Evolutionary conservation across 37 sponge, comb jelly and placozoan genomes (phyloP), one percentile per base, ranked within the genome.

Genomic region (Halichondria panicea): DNA sequence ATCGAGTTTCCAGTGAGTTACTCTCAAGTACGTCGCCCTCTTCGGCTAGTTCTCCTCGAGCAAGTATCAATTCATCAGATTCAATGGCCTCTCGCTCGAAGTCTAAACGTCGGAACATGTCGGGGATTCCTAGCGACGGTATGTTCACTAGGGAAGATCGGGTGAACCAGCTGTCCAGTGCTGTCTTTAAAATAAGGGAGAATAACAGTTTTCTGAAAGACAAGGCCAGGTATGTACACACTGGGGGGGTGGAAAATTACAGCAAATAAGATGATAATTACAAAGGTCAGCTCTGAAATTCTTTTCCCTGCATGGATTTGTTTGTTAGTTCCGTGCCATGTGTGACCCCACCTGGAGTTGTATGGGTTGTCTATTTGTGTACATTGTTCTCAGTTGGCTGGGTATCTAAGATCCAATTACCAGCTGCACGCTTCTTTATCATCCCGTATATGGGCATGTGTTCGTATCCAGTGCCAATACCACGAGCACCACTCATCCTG

Each of bases 181-280:
- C 80, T 21, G 66, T 61, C 6, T 72, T 78, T 27, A 63, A 46
- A 28, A 55, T 85, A 1, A 66, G 19, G 55, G 81, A 75, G 28
- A 76, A 72, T 44, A 75, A 81, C 64, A 52, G 19, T 8, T 22
- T 11, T 21, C 76, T 81, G 31, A 57, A 60, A 43, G 41, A 55
- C 2, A 41, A 37, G 32, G 44, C 59, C 55, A 80, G 67, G 81
- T 81, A 13, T 25, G 73, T 64, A 13, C 28, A 22, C 18, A 52
- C 38, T 13, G 41, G 52, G 52, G 15, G 15, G 52, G 52, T 18
- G 52, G 15, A 15, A 15, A 48, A 15, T 18, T 11, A 48, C 13
- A 48, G 52, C n/a, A n/a, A n/a, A n/a, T n/a, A n/a, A n/a, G n/a
- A n/a, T n/a, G n/a, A n/a, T n/a, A n/a, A n/a, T n/a, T n/a, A n/a